Base-by-base conservation (phyloP, 2,113 vertebrate genomes). In the Pheucticus melanocephalus region DNA sequence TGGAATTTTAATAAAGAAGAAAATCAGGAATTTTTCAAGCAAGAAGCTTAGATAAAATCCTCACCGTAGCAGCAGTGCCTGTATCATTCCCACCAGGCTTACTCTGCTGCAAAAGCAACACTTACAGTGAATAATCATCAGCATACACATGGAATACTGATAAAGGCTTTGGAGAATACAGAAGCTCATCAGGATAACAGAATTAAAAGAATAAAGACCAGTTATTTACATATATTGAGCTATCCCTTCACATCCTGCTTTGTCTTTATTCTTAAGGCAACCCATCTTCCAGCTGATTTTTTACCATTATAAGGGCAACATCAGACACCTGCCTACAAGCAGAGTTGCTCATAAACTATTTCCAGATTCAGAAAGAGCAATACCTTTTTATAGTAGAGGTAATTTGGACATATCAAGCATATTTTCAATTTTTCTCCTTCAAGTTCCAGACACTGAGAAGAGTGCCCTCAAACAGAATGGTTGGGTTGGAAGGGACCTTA, bases 11-110 rank as follows among this genome's bases (percentile, higher is more conserved):
- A 35, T n/a, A 54, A 47, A 13, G 44, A 9, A 33, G 15, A 64
- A 25, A 71, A 39, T 12, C 13, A 31, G 11, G 68, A 27, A 28
- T 78, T 13, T 91, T 70, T 27, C 24, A 54, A 63, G 88, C 35
- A 76, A 70, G 54, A 50, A 47, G 39, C 48, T 51, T 3, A 70
- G 6, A 31, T 86, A 57, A 77, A 59, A 59, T 69, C 63, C 68
- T 47, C 42, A 30, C 57, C 3, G 0, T 25, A 63, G 48, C 71
- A 82, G 77, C 60, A 53, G n/a, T 2, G 30, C 14, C 75, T 72
- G 23, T 37, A 40, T 61, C 79, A 68, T 44, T 92, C 90, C 95
- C 92, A 90, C 65, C 78, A 95, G 88, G 80, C 65, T 78, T 56
- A 73, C 57, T 88, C 4, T 35, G 72, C 92, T 84, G 86, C 79